phyloP scores from a whole-genome alignment of 2,888 invertebrate genomes.

The Brenthis daphne region DNA sequence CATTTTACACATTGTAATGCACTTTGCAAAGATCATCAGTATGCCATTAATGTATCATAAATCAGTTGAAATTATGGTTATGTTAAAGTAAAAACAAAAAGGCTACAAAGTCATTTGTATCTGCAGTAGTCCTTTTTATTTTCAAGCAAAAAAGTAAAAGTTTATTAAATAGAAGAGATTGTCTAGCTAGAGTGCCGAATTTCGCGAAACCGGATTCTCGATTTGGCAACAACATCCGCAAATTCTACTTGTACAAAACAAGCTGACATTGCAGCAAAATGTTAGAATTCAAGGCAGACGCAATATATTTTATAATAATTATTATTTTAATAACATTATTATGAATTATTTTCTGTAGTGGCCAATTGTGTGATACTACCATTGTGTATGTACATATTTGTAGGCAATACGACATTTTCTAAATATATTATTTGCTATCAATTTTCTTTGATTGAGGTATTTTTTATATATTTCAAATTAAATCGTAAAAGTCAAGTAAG shows the following conservation, averaged over 20 bases:
- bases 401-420: too few species aligned
- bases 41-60: background rate
- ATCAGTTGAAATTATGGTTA: background rate
- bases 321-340: conserved; percentile 1
- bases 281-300: conserved; percentile 15
- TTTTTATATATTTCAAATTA: too few species aligned
- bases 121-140: background rate
- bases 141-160: conserved; percentile 24
- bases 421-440: too few species aligned
- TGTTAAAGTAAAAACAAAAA: background rate
- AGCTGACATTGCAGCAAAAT: conserved; percentile 26
- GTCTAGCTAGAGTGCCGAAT: conserved; percentile 29
- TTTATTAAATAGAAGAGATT: conserved; percentile 34
- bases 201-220: conserved; percentile 33
- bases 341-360: background rate
- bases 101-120: background rate
- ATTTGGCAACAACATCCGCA: conserved; percentile 40
- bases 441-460: too few species aligned
- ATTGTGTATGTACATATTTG: too few species aligned
- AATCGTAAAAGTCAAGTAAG: too few species aligned
- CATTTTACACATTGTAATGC: too few species aligned
- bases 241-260: conserved; percentile 33
- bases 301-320: conserved; percentile 20
- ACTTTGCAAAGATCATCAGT: too few species aligned
- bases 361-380: too few species aligned